A percentile compares a stretch with the other conserved stretches of the same genome.
phyloP scores from a whole-genome alignment of 2,888 invertebrate species.

The Coremacera marginata region DNA sequence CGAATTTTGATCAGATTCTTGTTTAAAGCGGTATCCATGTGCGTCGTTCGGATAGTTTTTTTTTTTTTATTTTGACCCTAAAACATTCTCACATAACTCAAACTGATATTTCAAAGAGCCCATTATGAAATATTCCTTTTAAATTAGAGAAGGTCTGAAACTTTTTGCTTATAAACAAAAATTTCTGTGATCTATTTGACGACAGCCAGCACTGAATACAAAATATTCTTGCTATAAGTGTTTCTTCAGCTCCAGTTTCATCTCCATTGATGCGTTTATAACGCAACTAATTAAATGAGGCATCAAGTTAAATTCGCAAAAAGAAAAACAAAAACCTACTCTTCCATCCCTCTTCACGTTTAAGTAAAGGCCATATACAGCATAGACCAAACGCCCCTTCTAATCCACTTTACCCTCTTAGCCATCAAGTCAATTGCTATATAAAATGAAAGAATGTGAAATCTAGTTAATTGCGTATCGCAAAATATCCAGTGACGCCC shows the following conservation, averaged over 20 bases:
- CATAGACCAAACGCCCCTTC: not conserved
- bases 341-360: not conserved
- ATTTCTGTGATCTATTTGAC: too few relatives aligned
- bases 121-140: too few relatives aligned
- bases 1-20: too few relatives aligned
- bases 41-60: too few relatives aligned
- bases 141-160: too few relatives aligned
- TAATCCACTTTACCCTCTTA: not conserved
- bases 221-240: not conserved
- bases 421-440: constrained; percentile 1
- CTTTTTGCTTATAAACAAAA: too few relatives aligned
- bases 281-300: constrained; percentile 17
- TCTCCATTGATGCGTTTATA: constrained; percentile 21
- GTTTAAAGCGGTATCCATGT: too few relatives aligned
- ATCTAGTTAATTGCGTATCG: constrained; percentile 47
- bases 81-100: too few relatives aligned
- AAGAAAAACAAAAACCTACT: not conserved
- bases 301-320: constrained; percentile 31
- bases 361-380: not conserved
- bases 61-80: too few relatives aligned
- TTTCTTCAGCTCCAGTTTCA: not conserved
- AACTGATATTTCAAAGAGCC: too few relatives aligned
- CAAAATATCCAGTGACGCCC: constrained; percentile 41
- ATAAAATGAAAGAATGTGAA: constrained; percentile 29
- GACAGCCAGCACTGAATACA: not conserved